Percentiles rank a stretch among this genome's conserved stretches.
These are phyloP conservation scores for Temnothorax unifasciatus DNA, from an alignment of 2,888 invertebrate genomes.

Conservation along the genomic window DNA sequence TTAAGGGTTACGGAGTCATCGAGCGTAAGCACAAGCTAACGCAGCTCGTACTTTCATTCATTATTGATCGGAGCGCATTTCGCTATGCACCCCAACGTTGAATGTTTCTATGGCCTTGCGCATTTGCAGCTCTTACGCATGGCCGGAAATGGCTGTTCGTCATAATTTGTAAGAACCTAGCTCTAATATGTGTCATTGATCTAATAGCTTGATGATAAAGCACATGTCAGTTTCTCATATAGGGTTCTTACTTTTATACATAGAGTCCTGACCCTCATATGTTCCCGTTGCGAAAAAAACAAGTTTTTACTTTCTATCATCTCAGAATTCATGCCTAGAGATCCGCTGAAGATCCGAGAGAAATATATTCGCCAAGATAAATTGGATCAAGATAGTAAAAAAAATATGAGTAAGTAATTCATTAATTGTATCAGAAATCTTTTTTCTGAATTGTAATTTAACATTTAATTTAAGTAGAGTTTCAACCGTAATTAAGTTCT, in stretches of 20 bases:
- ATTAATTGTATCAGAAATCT: background rate
- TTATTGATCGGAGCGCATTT: conserved; percentile 12
- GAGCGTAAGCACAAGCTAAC: background rate
- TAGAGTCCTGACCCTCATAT: background rate
- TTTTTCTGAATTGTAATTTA: background rate
- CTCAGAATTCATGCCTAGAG: background rate
- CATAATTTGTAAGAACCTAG: background rate
- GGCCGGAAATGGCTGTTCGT: background rate
- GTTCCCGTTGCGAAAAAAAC: background rate
- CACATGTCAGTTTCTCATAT: conserved; percentile 21
- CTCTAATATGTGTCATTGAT: conserved; percentile 5
- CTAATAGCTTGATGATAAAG: conserved; percentile 9
- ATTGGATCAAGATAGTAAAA: background rate
- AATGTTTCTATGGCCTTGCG: background rate
- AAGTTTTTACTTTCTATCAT: background rate
- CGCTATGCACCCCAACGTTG: background rate
- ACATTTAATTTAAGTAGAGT: background rate
- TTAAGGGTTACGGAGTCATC: conserved; percentile 4
- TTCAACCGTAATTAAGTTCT: background rate
- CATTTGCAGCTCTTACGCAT: background rate
- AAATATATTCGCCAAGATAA: background rate
- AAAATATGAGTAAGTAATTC: background rate
- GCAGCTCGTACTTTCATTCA: background rate
- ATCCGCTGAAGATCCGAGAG: background rate
- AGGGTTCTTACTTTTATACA: background rate